phyloP scores from a whole-genome alignment of 2,113 vertebrate genomes.

The Thomomys bottae region DNA sequence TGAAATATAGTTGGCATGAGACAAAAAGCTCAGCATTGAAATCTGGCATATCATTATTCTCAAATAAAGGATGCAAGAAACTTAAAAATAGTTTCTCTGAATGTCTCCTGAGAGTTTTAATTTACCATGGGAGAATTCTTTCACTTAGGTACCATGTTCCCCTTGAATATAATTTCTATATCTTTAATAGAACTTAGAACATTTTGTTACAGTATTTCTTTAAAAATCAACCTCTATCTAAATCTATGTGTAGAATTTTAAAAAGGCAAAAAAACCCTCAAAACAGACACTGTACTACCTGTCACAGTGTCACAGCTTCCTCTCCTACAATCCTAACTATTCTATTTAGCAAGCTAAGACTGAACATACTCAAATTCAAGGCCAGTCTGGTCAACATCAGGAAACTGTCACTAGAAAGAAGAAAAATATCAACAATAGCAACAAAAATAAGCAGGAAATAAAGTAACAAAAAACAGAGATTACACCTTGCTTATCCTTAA shows the following conservation, averaged over 20 bases:
- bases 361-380: not conserved
- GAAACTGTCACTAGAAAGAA: not conserved
- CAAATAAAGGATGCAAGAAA: not conserved
- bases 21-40: not conserved
- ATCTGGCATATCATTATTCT: not conserved
- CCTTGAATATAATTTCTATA: not conserved
- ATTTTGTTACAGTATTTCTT: not conserved
- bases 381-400: not conserved
- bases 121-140: not conserved
- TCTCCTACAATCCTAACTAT: not conserved
- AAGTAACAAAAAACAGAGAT: not conserved
- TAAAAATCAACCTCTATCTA: not conserved
- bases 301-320: accelerated
- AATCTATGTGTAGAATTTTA: not conserved
- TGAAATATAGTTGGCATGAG: not conserved
- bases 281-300: not conserved
- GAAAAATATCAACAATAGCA: not conserved
- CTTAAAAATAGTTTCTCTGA: not conserved
- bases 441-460: not conserved
- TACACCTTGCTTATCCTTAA: not conserved
- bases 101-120: not conserved
- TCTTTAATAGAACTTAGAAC: not conserved
- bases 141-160: not conserved
- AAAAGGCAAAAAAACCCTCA: not conserved
- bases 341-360: not conserved